Base-by-base conservation (phyloP, 2,797 vertebrate species). In the Synaphobranchus kaupii region DNA sequence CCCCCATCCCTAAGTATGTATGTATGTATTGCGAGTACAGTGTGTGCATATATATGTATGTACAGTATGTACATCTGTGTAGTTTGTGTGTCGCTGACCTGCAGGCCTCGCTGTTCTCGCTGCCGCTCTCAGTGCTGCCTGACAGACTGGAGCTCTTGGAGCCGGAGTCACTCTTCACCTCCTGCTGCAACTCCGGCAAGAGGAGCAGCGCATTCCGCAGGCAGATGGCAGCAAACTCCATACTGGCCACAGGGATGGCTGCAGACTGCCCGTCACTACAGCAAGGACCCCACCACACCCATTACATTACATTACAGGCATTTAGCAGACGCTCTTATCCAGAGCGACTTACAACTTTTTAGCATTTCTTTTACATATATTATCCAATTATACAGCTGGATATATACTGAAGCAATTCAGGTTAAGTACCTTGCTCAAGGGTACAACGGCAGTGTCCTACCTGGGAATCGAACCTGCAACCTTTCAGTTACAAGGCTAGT, bases 211-310 rank as follows among this genome's bases (percentile, higher is more conserved):
- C 98, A 47, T 99, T 99, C 93, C 98, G 96, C 92, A 99, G 95
- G 90, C 99, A 99, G 93, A 99, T 99, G 0, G 98, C 99, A 84
- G 98, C 98, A 94, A 99, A 99, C 94, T 99, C 98, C 98, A 99
- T 98, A 88, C 98, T 99, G 91, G 99, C 99, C 89, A 99, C 98
- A 58, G 98, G 99, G 90, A 99, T 99, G 86, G 99, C 99, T 56
- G 98, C 98, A 17, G 98, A 99, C 92, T 81, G 78, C 13, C 98
- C 98, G 87, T 99, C 99, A 87, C 98, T 99, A 50, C 78, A 81
- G 78, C 78, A 1, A 50, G 20, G 78, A 81, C 76, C 10, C 71
- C 71, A 4, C 9, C 68, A 15, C 28, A 4, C 68, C 28, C 68
- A 73, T 13, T 31, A n/a, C n/a, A n/a, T n/a, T n/a, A n/a, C n/a